Percentiles rank a stretch among this genome's conserved stretches.
Evolutionary conservation across 1,140 invertebrate species (phyloP).

Genomic region (Drosophila lacertosa): DNA sequence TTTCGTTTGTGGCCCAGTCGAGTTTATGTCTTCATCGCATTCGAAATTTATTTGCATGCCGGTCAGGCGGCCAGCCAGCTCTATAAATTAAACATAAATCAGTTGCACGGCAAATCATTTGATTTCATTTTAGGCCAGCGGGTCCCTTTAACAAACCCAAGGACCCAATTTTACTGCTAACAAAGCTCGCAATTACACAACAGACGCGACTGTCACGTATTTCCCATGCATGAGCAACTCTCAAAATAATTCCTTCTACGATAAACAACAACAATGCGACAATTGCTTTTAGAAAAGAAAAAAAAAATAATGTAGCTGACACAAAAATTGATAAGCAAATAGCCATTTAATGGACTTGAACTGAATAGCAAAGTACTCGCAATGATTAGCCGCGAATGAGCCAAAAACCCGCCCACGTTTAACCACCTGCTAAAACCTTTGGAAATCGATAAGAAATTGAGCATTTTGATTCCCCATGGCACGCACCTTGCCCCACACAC

Average conservation of each 20-base stretch:
- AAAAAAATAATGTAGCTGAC: constrained; percentile 42
- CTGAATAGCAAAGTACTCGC: constrained; percentile 63
- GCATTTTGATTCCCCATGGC: constrained; percentile 25
- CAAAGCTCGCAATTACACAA: constrained; percentile 40
- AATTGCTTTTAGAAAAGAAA: constrained; percentile 36
- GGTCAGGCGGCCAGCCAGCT: constrained; percentile 70
- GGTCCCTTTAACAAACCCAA: constrained; percentile 26
- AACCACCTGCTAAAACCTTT: not conserved
- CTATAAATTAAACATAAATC: constrained; percentile 81
- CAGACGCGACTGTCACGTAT: constrained; percentile 53
- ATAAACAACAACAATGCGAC: constrained; percentile 54
- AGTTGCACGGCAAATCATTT: constrained; percentile 77
- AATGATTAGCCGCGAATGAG: constrained; percentile 70
- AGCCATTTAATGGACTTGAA: constrained; percentile 75
- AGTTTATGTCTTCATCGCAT: constrained; percentile 76
- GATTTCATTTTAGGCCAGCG: constrained; percentile 66
- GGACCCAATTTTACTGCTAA: no score
- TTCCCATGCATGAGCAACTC: constrained; percentile 40
- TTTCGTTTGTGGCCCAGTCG: constrained; percentile 43
- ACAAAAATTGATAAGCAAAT: constrained; percentile 76
- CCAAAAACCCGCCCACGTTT: no score
- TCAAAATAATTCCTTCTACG: constrained; percentile 47
- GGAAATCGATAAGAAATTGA: constrained; percentile 61
- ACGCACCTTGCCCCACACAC: constrained; percentile 1
- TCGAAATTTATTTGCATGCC: constrained; percentile 78